phyloP scores from a whole-genome alignment of 2,113 vertebrate species.

The Phrynosoma blainvillii region DNA sequence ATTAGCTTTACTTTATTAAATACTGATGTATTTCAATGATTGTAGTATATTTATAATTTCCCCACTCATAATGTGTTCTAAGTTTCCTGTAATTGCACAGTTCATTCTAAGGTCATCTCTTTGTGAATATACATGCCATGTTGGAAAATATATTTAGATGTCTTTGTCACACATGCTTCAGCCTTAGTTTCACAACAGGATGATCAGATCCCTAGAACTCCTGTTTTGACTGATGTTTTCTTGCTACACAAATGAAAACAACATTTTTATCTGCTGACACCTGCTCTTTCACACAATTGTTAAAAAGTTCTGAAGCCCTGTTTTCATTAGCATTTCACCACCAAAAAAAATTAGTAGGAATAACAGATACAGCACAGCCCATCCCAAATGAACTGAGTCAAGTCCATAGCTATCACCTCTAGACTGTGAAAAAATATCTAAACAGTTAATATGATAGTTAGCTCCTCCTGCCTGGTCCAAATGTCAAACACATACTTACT shows the following conservation, averaged over 20 bases:
- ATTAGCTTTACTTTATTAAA: not conserved
- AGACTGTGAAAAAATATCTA: too few relatives aligned
- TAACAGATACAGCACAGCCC: not conserved
- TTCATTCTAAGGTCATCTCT: not conserved
- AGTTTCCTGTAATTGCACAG: not conserved
- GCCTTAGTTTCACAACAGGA: not conserved
- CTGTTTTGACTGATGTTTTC: not conserved
- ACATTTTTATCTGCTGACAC: not conserved
- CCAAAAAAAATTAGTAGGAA: not conserved
- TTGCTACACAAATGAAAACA: not conserved
- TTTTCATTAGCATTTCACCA: not conserved
- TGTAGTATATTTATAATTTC: not conserved
- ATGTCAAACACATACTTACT: not conserved
- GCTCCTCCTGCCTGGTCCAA: not conserved
- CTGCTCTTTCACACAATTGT: not conserved
- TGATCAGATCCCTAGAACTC: not conserved
- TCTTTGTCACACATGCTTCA: not conserved
- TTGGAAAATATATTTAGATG: not conserved
- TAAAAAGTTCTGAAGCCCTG: not conserved
- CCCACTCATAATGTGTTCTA: not conserved
- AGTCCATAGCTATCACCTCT: too few relatives aligned
- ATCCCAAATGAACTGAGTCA: too few relatives aligned
- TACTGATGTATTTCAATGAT: not conserved
- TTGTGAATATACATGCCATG: not conserved
- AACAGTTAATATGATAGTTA: not conserved